Base-by-base conservation (phyloP, 2,797 vertebrate genomes). In the Petrocephalus sullivani region DNA sequence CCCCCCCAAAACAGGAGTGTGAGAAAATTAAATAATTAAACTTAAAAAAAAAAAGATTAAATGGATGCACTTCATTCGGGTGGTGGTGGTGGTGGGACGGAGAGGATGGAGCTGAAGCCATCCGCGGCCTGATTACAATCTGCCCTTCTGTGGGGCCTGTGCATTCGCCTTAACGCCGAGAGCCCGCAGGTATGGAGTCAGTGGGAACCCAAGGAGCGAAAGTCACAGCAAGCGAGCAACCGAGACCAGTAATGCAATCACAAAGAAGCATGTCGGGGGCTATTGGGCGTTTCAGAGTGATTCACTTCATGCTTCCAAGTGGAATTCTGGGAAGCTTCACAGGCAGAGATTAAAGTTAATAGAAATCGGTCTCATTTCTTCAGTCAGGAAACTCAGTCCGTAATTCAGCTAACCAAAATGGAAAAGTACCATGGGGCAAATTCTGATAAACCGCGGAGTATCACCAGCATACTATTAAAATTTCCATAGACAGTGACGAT, bases 181-280 rank as follows among this genome's bases (percentile, higher is more conserved):
- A 85, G 19, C 67, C 60, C 81, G 82, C 86, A 93, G 85, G 92
- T 90, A 91, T 89, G 92, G 92, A 93, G 91, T 90, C 92, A 83
- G 88, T 87, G 93, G 94, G 92, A 89, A 93, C 91, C 51, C 89
- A 92, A 93, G 92, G 92, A 94, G 91, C 58, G 86, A 92, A 88
- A 71, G 81, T 92, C 92, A 93, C 89, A 51, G 10, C 2, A 87
- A 92, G 88, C 92, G 89, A 91, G 51, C 37, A 12, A 91, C 58
- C 90, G 90, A 94, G 93, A 93, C 92, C 93, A 90, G 58, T 81
- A 88, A 82, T 37, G 88, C 89, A 94, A 92, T 92, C 93, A 93
- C 91, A 91, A 91, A 37, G 41, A 92, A 90, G 89, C 56, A 92
- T 93, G 92, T 92, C 91, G 90, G 16, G 37, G 57, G 49, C 23